These are phyloP conservation scores for Hydrolagus colliei DNA, from an alignment of 2,797 vertebrate species.

Conservation along the genomic window DNA sequence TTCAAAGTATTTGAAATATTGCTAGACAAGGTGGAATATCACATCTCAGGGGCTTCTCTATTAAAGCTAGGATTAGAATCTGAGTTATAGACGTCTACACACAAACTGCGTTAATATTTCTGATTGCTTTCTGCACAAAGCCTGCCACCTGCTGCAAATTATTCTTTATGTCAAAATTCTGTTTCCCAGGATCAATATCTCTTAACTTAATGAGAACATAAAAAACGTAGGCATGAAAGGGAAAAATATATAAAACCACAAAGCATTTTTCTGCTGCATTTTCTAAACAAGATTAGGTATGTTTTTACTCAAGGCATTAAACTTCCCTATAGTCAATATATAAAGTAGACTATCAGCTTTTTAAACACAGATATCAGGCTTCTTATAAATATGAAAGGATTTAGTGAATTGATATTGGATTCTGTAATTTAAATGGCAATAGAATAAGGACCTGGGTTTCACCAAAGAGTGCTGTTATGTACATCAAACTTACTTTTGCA, in stretches of 20 bases:
- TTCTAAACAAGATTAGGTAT: background rate
- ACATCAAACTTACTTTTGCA: background rate
- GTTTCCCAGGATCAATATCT: too few species aligned
- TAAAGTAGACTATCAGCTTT: background rate
- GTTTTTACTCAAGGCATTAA: background rate
- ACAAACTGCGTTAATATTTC: too few species aligned
- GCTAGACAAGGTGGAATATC: too few species aligned
- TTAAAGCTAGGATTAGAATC: too few species aligned
- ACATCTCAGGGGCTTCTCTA: too few species aligned
- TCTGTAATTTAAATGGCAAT: background rate
- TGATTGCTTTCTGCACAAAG: too few species aligned
- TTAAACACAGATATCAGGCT: background rate
- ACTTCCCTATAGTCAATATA: background rate
- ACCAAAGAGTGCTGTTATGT: background rate
- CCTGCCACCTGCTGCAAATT: too few species aligned
- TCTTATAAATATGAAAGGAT: background rate
- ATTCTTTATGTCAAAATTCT: too few species aligned
- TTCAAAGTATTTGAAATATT: too few species aligned
- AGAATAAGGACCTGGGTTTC: background rate
- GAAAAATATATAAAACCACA: background rate
- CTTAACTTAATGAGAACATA: too few species aligned
- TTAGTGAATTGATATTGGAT: background rate
- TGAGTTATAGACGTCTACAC: too few species aligned
- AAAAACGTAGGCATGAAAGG: too few species aligned
- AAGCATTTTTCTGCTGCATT: background rate